Evolutionary conservation across 2,888 invertebrate genomes (phyloP).

Genomic region (Danaus chrysippus): DNA sequence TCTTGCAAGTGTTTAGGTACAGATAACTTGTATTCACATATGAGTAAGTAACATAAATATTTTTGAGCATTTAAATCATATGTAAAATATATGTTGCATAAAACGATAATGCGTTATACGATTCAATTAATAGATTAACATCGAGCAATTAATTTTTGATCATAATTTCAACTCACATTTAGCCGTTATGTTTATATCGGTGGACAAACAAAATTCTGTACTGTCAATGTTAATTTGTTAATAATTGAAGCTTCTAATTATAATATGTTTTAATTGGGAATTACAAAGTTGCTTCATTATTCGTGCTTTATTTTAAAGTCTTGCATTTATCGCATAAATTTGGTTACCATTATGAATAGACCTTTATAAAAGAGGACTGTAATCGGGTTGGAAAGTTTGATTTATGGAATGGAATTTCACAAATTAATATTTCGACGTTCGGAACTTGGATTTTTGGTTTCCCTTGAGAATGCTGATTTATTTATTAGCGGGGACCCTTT

Average conservation of each 20-base stretch:
- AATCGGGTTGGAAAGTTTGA: conserved; percentile 39
- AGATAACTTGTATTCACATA: conserved; percentile 24
- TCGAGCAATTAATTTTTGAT: no score
- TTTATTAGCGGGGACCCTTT: conserved; percentile 30
- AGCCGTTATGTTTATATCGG: no score
- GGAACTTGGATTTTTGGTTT: conserved; percentile 37
- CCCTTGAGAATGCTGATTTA: conserved; percentile 33
- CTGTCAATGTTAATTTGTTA: not conserved
- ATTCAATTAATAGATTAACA: not conserved
- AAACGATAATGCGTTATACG: not conserved
- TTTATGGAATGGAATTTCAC: conserved; percentile 41
- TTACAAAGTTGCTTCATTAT: conserved; percentile 8
- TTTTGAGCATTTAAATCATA: not conserved
- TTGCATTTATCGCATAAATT: conserved; percentile 5
- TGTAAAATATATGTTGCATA: no score
- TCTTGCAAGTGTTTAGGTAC: conserved; percentile 36
- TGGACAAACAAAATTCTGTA: no score
- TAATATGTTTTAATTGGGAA: not conserved
- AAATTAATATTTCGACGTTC: conserved; percentile 42
- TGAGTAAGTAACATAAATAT: not conserved
- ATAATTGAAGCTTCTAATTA: not conserved
- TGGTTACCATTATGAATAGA: conserved; percentile 9
- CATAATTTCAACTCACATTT: no score
- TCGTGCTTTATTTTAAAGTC: conserved; percentile 4
- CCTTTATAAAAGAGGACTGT: conserved; percentile 21